Base-by-base conservation (phyloP, 2,113 vertebrate species). In the Phaetusa simplex region DNA sequence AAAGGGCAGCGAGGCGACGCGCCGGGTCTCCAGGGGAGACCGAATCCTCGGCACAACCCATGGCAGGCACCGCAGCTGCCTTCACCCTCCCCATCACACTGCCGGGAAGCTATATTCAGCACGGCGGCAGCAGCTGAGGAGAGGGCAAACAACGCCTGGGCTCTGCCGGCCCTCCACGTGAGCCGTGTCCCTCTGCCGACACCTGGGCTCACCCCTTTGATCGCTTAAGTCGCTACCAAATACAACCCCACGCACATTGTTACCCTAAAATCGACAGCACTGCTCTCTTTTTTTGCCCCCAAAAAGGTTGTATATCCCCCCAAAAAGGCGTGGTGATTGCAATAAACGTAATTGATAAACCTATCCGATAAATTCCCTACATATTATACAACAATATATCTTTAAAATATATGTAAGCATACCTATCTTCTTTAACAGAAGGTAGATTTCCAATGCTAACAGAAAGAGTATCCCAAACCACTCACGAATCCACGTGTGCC, bases 231-330 rank as follows among this genome's bases (percentile, higher is more conserved):
- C 1, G 4, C n/a, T 16, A 3, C 43, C 55, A 14, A 69, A n/a
- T 13, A 56, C 85, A 70, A 30, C 16, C 11, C 62, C 4, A 11
- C 0, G 0, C 7, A 4, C 17, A 4, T 2, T 0, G 8, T 12
- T 11, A 47, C 7, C 50, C 13, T 49, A 24, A 56, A 80, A 34
- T 1, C 3, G 4, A 36, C 0, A 1, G 26, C 27, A 13, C 26
- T 6, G 66, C 64, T 40, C 71, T 30, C 47, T 5, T 58, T 20
- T 24, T 14, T 6, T 9, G 30, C 30, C 30, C 27, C 1, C 3
- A 3, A 9, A 27, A 66, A 71, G 5, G 71, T 0, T 23, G 27
- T 2, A 4, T 2, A 40, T 3, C n/a, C 38, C 64, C 77, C 16
- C 23, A 36, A 30, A 88, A 42, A 50, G 27, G 42, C 6, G 3